Evolutionary conservation across 2,888 invertebrate species (phyloP), one percentile per base, ranked within the genome.

Genomic region (Lacanobia wlatinum): DNA sequence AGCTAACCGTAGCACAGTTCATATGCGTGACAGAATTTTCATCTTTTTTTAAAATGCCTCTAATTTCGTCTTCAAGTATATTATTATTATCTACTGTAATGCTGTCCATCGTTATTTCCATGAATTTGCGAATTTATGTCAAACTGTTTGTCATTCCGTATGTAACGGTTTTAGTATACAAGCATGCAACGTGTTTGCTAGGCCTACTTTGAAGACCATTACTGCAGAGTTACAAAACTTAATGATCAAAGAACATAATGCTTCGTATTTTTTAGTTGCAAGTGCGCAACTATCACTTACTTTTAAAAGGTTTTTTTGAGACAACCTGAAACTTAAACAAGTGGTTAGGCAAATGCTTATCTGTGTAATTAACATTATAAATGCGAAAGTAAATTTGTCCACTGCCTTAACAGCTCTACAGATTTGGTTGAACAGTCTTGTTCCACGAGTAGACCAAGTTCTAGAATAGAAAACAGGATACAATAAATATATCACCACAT

Each of bases 111-210:
- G 43, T 59, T 14, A 81, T 43, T 82, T 77, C 82, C 69, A 48
- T 78, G 78, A 82, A 82, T 56, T 82, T 59, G 63, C 78, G 5
- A 76, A 82, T 76, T 77, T 40, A 77, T 77, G 77, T 77, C 82
- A 76, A 82, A 8, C 48, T 21, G 46, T 64, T 76, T 76, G 76
- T 61, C 77, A 67, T 82, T 63, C 76, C 66, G 40, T 64, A n/a
- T 60, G 55, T 82, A 77, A 82, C 82, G 82, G 82, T 50, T 63
- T 48, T 59, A n/a, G 12, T 48, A 21, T 12, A 48, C 52, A 14
- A 14, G 14, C 43, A 62, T 56, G 81, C 58, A 43, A 67, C 62
- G 53, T 59, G 7, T 62, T 52, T 48, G 28, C n/a, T 73, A 40
- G 28, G 40, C 62, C 52, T 59, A 80, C 58, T 80, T 65, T 46